A percentile compares a stretch with the other conserved stretches of the same genome.
Evolutionary conservation across 1,140 invertebrate species (phyloP).

Genomic region (Rhyzopertha dominica): DNA sequence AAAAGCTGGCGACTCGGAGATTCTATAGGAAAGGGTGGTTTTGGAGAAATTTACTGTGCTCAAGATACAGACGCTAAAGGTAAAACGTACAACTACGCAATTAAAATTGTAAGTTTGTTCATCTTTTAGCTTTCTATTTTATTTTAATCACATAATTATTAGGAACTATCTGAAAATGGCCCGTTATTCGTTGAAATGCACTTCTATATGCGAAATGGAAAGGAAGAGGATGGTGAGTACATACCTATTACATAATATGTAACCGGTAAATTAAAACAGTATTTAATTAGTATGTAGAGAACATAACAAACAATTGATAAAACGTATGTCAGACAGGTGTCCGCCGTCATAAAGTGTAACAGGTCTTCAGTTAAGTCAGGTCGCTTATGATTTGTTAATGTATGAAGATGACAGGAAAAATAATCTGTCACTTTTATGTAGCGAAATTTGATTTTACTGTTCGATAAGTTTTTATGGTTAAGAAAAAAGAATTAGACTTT

Average conservation of each 20-base stretch:
- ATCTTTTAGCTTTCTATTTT: conserved; percentile 5
- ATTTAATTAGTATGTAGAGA: too few relatives aligned
- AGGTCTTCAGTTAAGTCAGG: too few relatives aligned
- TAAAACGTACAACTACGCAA: conserved; percentile 60
- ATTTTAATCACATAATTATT: conserved; percentile 13
- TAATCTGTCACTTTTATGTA: too few relatives aligned
- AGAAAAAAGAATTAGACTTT: too few relatives aligned
- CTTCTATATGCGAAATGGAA: conserved; percentile 86
- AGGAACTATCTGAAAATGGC: conserved; percentile 91
- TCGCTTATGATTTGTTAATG: too few relatives aligned
- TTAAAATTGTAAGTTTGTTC: conserved; percentile 67
- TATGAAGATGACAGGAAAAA: too few relatives aligned
- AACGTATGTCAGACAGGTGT: too few relatives aligned
- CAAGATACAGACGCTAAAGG: conserved; percentile 51
- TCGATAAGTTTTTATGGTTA: too few relatives aligned
- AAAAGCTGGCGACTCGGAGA: conserved; percentile 82
- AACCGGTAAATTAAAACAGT: too few relatives aligned
- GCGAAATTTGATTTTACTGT: too few relatives aligned
- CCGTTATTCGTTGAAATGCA: conserved; percentile 94
- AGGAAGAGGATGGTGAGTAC: conserved; percentile 68
- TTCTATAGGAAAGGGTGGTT: conserved; percentile 88
- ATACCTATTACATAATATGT: conserved; percentile 23
- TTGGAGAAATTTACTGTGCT: conserved; percentile 87
- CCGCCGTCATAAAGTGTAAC: too few relatives aligned
- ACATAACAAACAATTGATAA: too few relatives aligned